phyloP scores from a whole-genome alignment of 1,140 invertebrate genomes.

The Samia ricini region DNA sequence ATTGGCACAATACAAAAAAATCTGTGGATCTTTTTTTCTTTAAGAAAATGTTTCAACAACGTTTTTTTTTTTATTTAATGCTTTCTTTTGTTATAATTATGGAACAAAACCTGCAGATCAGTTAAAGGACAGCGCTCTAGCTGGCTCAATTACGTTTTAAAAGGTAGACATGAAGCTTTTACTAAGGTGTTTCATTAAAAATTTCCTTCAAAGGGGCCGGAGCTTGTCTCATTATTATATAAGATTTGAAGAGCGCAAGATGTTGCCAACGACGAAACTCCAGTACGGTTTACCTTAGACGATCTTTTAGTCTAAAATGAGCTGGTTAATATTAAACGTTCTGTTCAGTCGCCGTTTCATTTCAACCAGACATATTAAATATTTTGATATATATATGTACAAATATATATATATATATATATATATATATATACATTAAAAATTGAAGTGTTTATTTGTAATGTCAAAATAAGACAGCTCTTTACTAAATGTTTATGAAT shows the following conservation, averaged over 20 bases:
- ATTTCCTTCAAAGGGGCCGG: constrained; percentile 51
- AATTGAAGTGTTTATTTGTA: too few species aligned
- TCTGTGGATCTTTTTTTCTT: too few species aligned
- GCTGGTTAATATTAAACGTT: constrained; percentile 6
- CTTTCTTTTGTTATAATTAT: constrained; percentile 35
- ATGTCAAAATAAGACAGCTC: too few species aligned
- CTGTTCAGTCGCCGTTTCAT: background rate
- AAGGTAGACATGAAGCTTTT: constrained; percentile 53
- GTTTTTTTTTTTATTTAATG: background rate
- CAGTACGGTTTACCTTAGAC: constrained; percentile 39
- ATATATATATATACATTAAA: too few species aligned
- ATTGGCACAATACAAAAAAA: too few species aligned
- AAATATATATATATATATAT: too few species aligned
- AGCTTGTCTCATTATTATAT: constrained; percentile 63
- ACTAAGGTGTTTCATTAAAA: constrained; percentile 64
- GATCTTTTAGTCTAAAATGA: constrained; percentile 30
- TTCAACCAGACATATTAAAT: background rate
- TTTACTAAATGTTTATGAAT: too few species aligned
- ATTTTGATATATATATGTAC: background rate
- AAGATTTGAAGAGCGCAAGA: constrained; percentile 51
- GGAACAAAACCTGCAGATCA: constrained; percentile 30
- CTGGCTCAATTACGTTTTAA: constrained; percentile 60
- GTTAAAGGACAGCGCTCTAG: constrained; percentile 24
- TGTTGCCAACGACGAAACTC: constrained; percentile 43
- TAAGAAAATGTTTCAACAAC: background rate